Evolutionary conservation across 2,888 invertebrate species (phyloP).

Genomic region (Scelioninae gen. 1): DNA sequence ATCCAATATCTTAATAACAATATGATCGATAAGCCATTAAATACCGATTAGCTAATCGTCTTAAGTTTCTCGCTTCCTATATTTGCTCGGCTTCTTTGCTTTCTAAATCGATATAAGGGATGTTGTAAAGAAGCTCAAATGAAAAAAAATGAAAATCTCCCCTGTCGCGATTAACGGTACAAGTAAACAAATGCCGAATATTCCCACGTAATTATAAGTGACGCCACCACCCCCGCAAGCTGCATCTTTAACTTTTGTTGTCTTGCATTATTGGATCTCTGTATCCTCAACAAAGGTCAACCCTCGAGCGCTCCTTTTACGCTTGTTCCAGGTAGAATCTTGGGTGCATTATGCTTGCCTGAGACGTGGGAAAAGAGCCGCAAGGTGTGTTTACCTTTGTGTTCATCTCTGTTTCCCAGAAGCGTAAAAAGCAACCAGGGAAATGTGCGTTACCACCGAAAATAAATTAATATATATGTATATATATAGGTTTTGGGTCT

Average conservation of each 20-base stretch:
- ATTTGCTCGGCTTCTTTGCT: conserved; percentile 72
- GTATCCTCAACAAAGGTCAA: conserved; percentile 62
- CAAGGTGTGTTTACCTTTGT: conserved; percentile 68
- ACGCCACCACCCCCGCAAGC: conserved; percentile 61
- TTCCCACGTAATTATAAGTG: conserved; percentile 70
- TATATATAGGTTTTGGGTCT: not conserved
- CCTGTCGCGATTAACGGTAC: conserved; percentile 17
- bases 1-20: conserved; percentile 21
- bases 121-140: not conserved
- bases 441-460: conserved; percentile 33
- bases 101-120: conserved; percentile 72
- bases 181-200: conserved; percentile 21
- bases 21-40: conserved; percentile 73
- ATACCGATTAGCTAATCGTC: conserved; percentile 76
- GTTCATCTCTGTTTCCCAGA: conserved; percentile 61
- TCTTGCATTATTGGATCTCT: conserved; percentile 33
- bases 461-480: conserved; percentile 11
- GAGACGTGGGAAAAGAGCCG: conserved; percentile 73
- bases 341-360: conserved; percentile 59
- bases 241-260: conserved; percentile 57
- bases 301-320: conserved; percentile 69
- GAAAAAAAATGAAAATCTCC: conserved; percentile 10
- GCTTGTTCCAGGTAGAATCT: conserved; percentile 70
- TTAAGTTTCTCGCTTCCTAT: conserved; percentile 72
- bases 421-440: conserved; percentile 31